A percentile compares a stretch with the other conserved stretches of the same genome.
Conservation (phyloP, 2,888 invertebrate species). For the Cotesia congregata region DNA sequence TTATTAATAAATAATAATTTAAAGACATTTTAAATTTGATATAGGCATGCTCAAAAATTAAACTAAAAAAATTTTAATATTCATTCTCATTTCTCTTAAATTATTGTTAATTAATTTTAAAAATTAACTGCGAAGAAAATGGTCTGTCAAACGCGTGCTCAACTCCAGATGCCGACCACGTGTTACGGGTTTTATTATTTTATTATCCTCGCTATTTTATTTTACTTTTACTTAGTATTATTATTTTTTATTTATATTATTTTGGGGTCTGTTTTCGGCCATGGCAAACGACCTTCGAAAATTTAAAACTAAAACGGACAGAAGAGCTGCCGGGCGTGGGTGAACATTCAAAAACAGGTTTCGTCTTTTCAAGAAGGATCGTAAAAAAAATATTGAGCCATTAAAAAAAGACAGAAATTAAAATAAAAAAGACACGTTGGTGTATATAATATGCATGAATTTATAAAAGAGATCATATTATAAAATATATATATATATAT, state of each 20-base stretch:
- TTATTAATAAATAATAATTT: too few species aligned
- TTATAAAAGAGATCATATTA: slow-evolving; percentile 10
- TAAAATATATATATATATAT: slow-evolving; percentile 26
- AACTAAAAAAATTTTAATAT: too few species aligned
- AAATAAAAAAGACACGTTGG: slow-evolving; percentile 30
- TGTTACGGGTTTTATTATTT: slow-evolving; percentile 40
- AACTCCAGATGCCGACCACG: slow-evolving; percentile 49
- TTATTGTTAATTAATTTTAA: slow-evolving; percentile 9
- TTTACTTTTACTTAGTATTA: slow-evolving; percentile 36
- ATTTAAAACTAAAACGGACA: slow-evolving; percentile 47
- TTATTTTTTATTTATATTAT: slow-evolving; percentile 25
- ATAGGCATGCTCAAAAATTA: too few species aligned
- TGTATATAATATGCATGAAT: slow-evolving; percentile 10
- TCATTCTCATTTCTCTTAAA: not conserved
- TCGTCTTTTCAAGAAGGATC: slow-evolving; percentile 37
- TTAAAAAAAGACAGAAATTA: slow-evolving; percentile 23
- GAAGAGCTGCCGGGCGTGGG: slow-evolving; percentile 46
- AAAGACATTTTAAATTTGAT: too few species aligned
- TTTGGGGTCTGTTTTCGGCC: slow-evolving; percentile 24
- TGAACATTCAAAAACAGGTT: slow-evolving; percentile 49
- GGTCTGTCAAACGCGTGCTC: slow-evolving; percentile 40
- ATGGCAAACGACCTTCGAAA: slow-evolving; percentile 49
- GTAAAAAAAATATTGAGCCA: slow-evolving; percentile 25
- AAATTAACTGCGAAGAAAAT: slow-evolving; percentile 25
- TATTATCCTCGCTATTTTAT: slow-evolving; percentile 19